Evolutionary conservation across 2,113 vertebrate genomes (phyloP), one percentile per base, ranked within the genome.

Genomic region (Clarias batrachus): DNA sequence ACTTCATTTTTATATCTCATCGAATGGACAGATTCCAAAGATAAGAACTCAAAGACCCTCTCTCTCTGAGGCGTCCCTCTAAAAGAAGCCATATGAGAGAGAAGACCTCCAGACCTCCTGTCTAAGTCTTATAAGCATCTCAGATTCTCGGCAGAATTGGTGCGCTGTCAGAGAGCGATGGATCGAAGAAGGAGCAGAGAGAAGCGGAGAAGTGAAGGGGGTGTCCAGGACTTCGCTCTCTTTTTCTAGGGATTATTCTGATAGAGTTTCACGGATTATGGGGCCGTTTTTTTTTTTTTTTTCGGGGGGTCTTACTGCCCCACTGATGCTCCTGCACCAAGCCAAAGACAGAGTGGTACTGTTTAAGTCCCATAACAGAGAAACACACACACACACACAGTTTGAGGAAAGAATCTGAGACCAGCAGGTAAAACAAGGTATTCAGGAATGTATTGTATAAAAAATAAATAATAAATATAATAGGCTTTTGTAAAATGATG

Each of bases 181-280:
- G 57, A 27, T 62, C 62, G 68, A 59, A 80, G 84, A 92, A 91
- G 91, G 92, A 92, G 92, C 91, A 90, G 71, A 52, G 79, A 33
- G 56, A 89, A 83, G 70, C 74, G 12, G 57, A 86, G 86, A 89
- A 88, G 88, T 89, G 91, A 88, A 81, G 82, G 87, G 68, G 71
- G 90, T 91, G 90, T 82, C 91, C 91, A 93, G 90, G 91, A 84
- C 85, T 87, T 87, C 90, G 91, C 87, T 91, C 85, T 90, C 79
- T 25, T 23, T 80, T 62, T 91, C 89, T 23, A 33, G 87, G 94
- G 94, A 95, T 95, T 95, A 96, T 94, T 94, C 94, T 93, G 89
- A 93, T 95, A 94, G 92, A 92, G 94, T 95, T 95, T 94, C 94
- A 94, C 88, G 92, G 93, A 90, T 94, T 94, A 93, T 92, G 89